Conservation (phyloP, 1,140 invertebrate species). For the Megalopta genalis region DNA sequence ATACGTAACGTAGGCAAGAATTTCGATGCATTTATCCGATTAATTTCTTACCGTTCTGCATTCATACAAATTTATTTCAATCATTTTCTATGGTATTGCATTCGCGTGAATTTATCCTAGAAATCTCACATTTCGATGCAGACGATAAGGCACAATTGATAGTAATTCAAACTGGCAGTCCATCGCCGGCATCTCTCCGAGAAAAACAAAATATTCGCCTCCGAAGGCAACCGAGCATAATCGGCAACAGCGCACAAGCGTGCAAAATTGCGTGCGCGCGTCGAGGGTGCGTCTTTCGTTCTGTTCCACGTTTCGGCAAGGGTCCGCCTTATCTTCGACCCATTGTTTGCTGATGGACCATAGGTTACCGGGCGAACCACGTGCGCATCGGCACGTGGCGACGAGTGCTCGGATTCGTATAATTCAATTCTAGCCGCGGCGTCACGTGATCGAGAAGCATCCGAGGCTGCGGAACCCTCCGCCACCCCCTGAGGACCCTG, state of each 20-base stretch:
- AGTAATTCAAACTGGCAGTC: not conserved
- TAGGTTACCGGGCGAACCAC: constrained; percentile 47
- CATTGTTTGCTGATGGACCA: constrained; percentile 61
- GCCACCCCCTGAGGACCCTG: constrained; percentile 41
- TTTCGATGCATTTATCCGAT: too few species aligned
- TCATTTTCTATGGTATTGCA: too few species aligned
- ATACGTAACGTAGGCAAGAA: too few species aligned
- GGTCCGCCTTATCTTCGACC: constrained; percentile 45
- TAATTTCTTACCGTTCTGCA: too few species aligned
- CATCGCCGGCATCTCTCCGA: not conserved
- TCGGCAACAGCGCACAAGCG: not conserved
- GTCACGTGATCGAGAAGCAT: constrained; percentile 16
- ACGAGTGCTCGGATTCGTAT: constrained; percentile 58
- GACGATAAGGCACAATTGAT: too few species aligned
- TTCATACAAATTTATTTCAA: too few species aligned
- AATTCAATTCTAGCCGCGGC: constrained; percentile 58
- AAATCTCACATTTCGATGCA: too few species aligned
- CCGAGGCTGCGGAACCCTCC: not conserved
- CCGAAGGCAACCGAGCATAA: not conserved
- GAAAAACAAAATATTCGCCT: not conserved
- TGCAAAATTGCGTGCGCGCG: not conserved
- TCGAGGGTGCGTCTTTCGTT: constrained; percentile 13
- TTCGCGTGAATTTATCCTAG: too few species aligned
- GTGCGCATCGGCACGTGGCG: constrained; percentile 61
- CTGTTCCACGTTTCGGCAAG: constrained; percentile 25